phyloP scores from a whole-genome alignment of 1,140 invertebrate genomes.

The Drosophila repleta region DNA sequence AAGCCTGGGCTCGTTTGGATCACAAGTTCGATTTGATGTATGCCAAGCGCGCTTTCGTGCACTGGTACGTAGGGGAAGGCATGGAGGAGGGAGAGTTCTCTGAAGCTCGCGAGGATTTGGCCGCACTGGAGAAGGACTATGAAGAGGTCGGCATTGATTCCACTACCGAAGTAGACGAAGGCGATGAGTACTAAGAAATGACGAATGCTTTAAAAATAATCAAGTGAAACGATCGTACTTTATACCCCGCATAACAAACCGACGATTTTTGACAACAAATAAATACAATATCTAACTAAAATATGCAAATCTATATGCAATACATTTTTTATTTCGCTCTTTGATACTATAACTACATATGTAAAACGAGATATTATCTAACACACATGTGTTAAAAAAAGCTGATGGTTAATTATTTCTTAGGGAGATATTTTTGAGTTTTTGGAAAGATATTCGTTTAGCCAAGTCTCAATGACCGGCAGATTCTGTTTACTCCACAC shows the following conservation, averaged over 20 bases:
- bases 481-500: slow-evolving; percentile 89
- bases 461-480: slow-evolving; percentile 88
- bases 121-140: slow-evolving; percentile 91
- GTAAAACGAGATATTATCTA: too few relatives aligned
- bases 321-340: neutral
- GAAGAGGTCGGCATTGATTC: slow-evolving; percentile 87
- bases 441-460: slow-evolving; percentile 85
- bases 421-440: neutral
- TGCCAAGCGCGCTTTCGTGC: slow-evolving; percentile 90
- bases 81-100: slow-evolving; percentile 93
- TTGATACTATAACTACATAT: neutral
- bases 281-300: slow-evolving; percentile 1
- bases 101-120: slow-evolving; percentile 93
- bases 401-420: neutral
- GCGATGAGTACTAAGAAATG: slow-evolving; percentile 85
- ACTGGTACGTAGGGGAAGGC: slow-evolving; percentile 91
- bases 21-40: slow-evolving; percentile 94
- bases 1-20: slow-evolving; percentile 92
- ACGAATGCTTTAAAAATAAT: too few relatives aligned
- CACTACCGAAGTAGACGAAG: slow-evolving; percentile 86
- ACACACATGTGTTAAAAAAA: neutral
- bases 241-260: neutral
- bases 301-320: neutral
- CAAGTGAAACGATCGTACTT: neutral
- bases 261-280: neutral